Evolutionary conservation across 2,113 vertebrate genomes (phyloP).

Genomic region (Mastomys coucha): DNA sequence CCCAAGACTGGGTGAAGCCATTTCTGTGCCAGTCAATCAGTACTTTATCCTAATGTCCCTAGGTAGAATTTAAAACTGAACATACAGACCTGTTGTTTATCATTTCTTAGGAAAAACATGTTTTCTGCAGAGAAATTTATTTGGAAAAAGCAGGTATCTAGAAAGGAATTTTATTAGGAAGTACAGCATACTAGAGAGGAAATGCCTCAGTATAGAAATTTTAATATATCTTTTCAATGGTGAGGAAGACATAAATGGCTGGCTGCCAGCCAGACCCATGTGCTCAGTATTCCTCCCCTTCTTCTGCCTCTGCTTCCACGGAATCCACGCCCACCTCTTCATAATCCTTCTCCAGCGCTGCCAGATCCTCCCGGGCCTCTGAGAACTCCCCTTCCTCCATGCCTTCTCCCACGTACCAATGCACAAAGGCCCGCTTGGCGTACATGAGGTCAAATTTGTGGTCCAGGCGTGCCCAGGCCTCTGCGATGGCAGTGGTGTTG

Average conservation of each 20-base stretch:
- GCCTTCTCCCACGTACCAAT: constrained; percentile 32
- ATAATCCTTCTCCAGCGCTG: constrained; percentile 5
- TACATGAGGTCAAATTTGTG: constrained; percentile 37
- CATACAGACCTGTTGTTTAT: neutral
- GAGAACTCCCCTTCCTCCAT: constrained; percentile 32
- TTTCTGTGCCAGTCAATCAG: neutral
- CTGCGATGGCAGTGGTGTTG: constrained; percentile 12
- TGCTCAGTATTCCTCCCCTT: neutral
- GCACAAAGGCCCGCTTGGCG: neutral
- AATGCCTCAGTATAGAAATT: neutral
- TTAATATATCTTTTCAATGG: neutral
- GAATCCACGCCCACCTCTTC: constrained; percentile 33
- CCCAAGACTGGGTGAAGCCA: neutral
- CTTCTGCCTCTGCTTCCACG: constrained; percentile 6
- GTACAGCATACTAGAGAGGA: neutral
- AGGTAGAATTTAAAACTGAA: neutral
- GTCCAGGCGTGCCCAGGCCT: constrained; percentile 29
- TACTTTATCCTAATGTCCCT: neutral
- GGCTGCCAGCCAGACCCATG: neutral
- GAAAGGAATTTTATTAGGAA: neutral
- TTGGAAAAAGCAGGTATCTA: neutral
- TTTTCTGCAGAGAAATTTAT: neutral
- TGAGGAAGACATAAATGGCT: neutral
- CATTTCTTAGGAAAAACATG: neutral
- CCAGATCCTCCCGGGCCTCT: neutral